Conservation (phyloP, 2,113 vertebrate species). For the Vulpes vulpes region DNA sequence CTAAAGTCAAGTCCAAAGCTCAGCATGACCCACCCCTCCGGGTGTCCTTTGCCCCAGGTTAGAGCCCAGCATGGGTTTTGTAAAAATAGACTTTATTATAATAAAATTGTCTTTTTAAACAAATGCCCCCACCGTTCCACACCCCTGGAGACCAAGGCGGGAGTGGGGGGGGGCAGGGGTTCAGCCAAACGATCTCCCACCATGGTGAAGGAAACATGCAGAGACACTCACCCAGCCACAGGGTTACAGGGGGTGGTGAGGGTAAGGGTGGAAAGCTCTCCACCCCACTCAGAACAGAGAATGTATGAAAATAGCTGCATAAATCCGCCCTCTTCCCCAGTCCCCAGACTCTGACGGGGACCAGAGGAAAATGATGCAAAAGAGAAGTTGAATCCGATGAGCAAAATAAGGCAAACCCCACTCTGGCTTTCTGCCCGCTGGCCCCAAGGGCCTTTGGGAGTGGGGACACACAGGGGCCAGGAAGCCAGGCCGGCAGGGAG, state of each 20-base stretch:
- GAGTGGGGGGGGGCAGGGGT: not conserved
- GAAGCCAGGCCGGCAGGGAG: not conserved
- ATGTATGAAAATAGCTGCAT: constrained; percentile 80
- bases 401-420: constrained; percentile 87
- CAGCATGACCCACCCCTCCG: not conserved
- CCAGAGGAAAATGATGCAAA: constrained; percentile 71
- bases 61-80: constrained; percentile 80
- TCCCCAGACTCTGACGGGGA: not conserved
- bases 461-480: constrained; percentile 5
- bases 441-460: not conserved
- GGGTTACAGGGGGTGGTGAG: not conserved
- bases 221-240: constrained; percentile 53
- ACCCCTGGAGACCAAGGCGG: constrained; percentile 48
- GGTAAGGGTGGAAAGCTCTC: not conserved
- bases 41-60: constrained; percentile 29
- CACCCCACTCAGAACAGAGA: constrained; percentile 55
- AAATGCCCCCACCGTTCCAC: constrained; percentile 82
- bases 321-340: constrained; percentile 67
- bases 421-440: constrained; percentile 72
- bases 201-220: constrained; percentile 86
- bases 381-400: constrained; percentile 75
- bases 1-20: not conserved
- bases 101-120: constrained; percentile 90
- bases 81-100: constrained; percentile 92
- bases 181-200: constrained; percentile 67